Base-by-base conservation (phyloP, 2,113 vertebrate species). In the Grallaria varia region DNA sequence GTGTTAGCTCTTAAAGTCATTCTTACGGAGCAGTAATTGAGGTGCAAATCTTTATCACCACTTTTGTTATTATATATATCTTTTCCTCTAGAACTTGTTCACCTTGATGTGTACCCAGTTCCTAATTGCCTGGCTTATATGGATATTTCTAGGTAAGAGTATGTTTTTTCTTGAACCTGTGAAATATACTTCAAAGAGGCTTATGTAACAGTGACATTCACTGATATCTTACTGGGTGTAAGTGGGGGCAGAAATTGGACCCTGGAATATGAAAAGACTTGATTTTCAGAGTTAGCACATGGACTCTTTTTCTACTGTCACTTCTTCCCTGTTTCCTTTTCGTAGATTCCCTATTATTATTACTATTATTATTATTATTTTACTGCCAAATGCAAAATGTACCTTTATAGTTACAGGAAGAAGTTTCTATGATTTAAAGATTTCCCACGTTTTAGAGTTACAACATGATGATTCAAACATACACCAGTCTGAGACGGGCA, bases 71-170 rank as follows among this genome's bases (percentile, higher is more conserved):
- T 71, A 28, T 12, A 69, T 95, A 1, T 84, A 89, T 82, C 83
- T 94, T 78, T 87, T 64, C 93, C 79, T 79, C 67, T 97, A 99
- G 99, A 99, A 98, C 98, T 99, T 77, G 97, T 95, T 87, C 98
- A 98, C 73, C 97, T 99, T 80, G 98, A 99, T 94, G 98, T 99
- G 94, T 99, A 98, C 96, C 99, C 99, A 37, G 98, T 98, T 95
- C 99, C 99, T 58, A 98, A 98, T 96, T 98, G 98, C 95, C 98
- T 99, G 27, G 98, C 98, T 74, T 99, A 98, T 89, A 98, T 99
- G 99, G 99, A 99, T 97, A 89, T 99, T 97, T 99, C 99, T 62
- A 99, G 99, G 99, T 99, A 98, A 98, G 98, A 62, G 25, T 76
- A 28, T 60, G 10, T 55, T 76, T 82, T 63, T 69, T 69, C 17